phyloP scores from a whole-genome alignment of 37 sponge, comb jelly and placozoan species.

The Beroe forskalii region DNA sequence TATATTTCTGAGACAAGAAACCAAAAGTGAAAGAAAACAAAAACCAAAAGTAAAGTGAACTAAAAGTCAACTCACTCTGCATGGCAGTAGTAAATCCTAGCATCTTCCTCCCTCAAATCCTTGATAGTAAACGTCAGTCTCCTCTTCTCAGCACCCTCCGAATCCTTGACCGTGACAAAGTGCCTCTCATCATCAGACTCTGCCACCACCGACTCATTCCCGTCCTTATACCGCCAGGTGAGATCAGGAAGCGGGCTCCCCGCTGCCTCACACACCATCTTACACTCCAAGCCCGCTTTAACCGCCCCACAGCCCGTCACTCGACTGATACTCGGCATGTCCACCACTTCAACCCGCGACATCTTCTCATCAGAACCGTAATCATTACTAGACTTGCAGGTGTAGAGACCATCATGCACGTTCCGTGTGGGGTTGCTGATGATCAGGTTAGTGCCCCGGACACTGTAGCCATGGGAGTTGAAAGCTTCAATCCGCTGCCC shows the following conservation, averaged over 20 bases:
- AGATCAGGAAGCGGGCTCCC: conserved; percentile 23
- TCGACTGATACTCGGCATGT: background rate
- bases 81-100: conserved; percentile 49
- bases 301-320: conserved; percentile 28
- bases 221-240: background rate
- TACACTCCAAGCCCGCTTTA: conserved; percentile 18
- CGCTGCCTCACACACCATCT: conserved; percentile 18
- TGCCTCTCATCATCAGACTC: background rate
- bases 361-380: background rate
- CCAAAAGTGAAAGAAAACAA: too few species aligned
- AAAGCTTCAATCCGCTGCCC: background rate
- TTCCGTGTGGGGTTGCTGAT: background rate
- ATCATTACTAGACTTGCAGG: conserved; percentile 35
- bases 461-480: background rate
- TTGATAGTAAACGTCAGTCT: background rate
- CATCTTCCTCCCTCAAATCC: background rate
- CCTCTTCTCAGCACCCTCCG: background rate
- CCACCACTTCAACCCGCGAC: conserved; percentile 9
- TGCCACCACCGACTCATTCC: background rate
- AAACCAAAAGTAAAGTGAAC: too few species aligned
- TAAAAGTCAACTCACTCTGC: conserved; percentile 56
- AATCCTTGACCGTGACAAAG: background rate
- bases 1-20: too few species aligned
- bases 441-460: background rate
- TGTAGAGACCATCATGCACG: conserved; percentile 42